These are phyloP conservation scores for Phalacrocorax carbo DNA, from an alignment of 2,113 vertebrate species.

Conservation along the genomic window DNA sequence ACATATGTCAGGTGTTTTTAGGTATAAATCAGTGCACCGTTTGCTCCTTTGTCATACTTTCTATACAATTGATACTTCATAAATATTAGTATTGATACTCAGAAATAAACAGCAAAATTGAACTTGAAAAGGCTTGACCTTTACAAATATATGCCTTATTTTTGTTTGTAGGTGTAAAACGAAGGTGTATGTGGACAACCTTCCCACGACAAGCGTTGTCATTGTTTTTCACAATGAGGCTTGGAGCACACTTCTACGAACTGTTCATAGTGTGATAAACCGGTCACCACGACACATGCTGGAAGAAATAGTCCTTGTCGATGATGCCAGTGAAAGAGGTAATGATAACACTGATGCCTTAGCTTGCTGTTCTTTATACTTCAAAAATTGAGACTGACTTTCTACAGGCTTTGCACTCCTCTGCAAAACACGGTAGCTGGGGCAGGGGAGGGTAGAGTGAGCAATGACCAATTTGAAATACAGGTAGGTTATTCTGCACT, in stretches of 20 bases:
- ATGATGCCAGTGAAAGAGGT: conserved; percentile 98
- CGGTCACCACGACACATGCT: conserved; percentile 91
- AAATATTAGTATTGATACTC: not conserved
- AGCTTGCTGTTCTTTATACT: not conserved
- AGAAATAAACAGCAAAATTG: not conserved
- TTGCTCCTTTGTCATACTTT: not conserved
- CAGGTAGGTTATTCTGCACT: not conserved
- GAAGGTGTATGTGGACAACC: conserved; percentile 92
- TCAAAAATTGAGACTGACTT: not conserved
- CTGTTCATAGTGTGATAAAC: conserved; percentile 94
- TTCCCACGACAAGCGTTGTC: conserved; percentile 95
- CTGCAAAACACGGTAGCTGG: not conserved
- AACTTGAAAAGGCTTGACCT: not conserved
- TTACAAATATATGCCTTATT: not conserved
- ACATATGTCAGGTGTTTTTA: not conserved
- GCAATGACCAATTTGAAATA: accelerated
- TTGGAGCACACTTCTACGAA: conserved; percentile 95
- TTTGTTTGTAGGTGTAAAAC: conserved; percentile 88
- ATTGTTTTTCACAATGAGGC: conserved; percentile 99
- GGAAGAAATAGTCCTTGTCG: conserved; percentile 95
- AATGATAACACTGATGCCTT: accelerated
- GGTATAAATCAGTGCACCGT: accelerated
- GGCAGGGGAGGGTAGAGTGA: not conserved
- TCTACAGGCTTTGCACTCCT: not conserved
- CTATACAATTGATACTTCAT: accelerated